These are phyloP conservation scores for Agriopis aurantiaria DNA, from an alignment of 2,888 invertebrate species.

Conservation along the genomic window DNA sequence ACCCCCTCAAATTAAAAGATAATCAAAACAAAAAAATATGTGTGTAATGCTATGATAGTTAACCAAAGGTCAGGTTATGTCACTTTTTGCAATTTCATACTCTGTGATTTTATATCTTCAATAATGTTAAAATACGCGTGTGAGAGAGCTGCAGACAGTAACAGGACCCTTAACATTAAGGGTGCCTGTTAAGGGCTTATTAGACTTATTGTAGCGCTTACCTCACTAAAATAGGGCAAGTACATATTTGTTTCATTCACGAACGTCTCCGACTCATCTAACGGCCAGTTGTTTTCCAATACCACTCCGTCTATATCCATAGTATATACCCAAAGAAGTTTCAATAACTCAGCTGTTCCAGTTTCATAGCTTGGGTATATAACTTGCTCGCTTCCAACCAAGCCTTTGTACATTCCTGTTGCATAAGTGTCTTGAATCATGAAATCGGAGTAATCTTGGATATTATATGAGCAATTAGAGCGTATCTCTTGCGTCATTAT, in stretches of 20 bases:
- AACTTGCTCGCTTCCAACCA: constrained; percentile 52
- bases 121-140: too few species aligned
- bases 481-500: constrained; percentile 21
- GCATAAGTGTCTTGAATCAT: constrained; percentile 55
- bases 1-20: too few species aligned
- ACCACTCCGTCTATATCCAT: constrained; percentile 73
- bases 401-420: constrained; percentile 60
- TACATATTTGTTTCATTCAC: constrained; percentile 61
- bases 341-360: constrained; percentile 55
- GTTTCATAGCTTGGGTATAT: constrained; percentile 69
- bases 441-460: constrained; percentile 51
- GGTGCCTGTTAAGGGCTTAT: too few species aligned
- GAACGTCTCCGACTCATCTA: constrained; percentile 69
- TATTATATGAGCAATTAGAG: constrained; percentile 19
- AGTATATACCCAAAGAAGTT: constrained; percentile 63
- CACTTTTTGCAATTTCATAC: too few species aligned
- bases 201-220: constrained; percentile 48
- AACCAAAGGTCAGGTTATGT: too few species aligned
- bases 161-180: too few species aligned
- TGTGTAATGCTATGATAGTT: too few species aligned
- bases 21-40: too few species aligned
- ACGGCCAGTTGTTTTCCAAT: constrained; percentile 86
- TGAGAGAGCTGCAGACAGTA: too few species aligned
- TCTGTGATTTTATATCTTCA: too few species aligned
- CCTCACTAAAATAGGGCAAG: constrained; percentile 84